Conservation (phyloP, 2,797 vertebrate species). For the Urosaurus nigricauda region DNA sequence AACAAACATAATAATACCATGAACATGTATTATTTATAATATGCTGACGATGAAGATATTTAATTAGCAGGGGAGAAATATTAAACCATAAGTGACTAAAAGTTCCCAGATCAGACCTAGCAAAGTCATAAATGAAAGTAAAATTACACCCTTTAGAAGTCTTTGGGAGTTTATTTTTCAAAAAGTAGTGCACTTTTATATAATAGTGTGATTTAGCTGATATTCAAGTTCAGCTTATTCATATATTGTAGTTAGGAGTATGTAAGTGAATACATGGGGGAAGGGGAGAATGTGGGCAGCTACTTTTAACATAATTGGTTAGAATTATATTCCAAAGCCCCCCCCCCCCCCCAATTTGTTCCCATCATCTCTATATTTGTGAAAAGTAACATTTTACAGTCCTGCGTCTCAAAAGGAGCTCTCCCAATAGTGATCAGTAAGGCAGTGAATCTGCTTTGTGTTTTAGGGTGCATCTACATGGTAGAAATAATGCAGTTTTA, state of each 20-base stretch:
- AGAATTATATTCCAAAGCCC: too few relatives aligned
- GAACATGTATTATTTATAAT: constrained; percentile 35
- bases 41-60: neutral
- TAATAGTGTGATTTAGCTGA: neutral
- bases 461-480: too few relatives aligned
- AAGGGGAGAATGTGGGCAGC: too few relatives aligned
- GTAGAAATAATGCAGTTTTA: too few relatives aligned
- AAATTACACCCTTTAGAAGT: neutral
- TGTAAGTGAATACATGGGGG: too few relatives aligned
- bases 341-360: too few relatives aligned
- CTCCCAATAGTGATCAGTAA: too few relatives aligned
- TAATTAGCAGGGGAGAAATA: constrained; percentile 3
- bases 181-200: neutral
- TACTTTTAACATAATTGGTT: too few relatives aligned
- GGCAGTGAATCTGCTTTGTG: too few relatives aligned
- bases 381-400: too few relatives aligned
- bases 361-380: too few relatives aligned
- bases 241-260: neutral
- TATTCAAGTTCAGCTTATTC: neutral
- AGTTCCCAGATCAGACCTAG: neutral
- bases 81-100: neutral
- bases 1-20: neutral
- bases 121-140: neutral
- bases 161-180: neutral
- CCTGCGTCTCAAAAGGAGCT: too few relatives aligned